These are phyloP conservation scores for Paraplagusia blochii DNA, from an alignment of 2,113 vertebrate genomes.

Conservation along the genomic window DNA sequence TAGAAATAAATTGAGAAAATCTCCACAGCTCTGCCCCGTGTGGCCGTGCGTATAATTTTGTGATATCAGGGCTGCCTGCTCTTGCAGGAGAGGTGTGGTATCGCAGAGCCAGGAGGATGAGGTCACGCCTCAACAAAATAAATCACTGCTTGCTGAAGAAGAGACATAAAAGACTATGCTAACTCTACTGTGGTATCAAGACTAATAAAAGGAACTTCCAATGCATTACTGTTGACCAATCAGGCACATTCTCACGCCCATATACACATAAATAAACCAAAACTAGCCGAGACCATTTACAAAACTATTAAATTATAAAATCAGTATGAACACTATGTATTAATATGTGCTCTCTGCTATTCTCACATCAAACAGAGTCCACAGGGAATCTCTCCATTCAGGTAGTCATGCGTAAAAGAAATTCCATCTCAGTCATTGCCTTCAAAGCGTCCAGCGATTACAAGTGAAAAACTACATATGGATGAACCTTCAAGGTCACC, in stretches of 20 bases:
- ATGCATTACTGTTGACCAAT: conserved; percentile 1
- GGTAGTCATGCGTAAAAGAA: conserved; percentile 68
- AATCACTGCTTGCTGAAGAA: conserved; percentile 82
- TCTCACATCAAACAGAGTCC: conserved; percentile 76
- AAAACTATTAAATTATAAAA: conserved; percentile 28
- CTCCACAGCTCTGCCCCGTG: conserved; percentile 51
- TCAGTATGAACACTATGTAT: conserved; percentile 2
- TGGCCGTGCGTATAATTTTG: conserved; percentile 41
- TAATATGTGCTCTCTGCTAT: conserved; percentile 55
- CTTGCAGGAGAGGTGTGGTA: conserved; percentile 78
- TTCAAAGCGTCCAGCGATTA: conserved; percentile 49
- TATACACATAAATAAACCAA: conserved; percentile 20
- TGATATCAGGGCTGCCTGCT: conserved; percentile 67
- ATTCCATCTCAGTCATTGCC: conserved; percentile 54
- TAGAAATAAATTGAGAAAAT: conserved; percentile 58
- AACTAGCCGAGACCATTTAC: conserved; percentile 21
- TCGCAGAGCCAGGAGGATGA: conserved; percentile 84
- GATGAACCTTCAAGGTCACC: conserved; percentile 63
- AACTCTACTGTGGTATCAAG: conserved; percentile 39
- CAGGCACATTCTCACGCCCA: background rate
- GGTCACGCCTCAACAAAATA: conserved; percentile 91
- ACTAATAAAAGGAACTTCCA: conserved; percentile 20
- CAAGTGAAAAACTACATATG: conserved; percentile 60
- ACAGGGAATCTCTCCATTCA: conserved; percentile 65
- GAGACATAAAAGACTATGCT: conserved; percentile 64